Evolutionary conservation across 2,888 invertebrate genomes (phyloP).

Genomic region (Lagria hirta): DNA sequence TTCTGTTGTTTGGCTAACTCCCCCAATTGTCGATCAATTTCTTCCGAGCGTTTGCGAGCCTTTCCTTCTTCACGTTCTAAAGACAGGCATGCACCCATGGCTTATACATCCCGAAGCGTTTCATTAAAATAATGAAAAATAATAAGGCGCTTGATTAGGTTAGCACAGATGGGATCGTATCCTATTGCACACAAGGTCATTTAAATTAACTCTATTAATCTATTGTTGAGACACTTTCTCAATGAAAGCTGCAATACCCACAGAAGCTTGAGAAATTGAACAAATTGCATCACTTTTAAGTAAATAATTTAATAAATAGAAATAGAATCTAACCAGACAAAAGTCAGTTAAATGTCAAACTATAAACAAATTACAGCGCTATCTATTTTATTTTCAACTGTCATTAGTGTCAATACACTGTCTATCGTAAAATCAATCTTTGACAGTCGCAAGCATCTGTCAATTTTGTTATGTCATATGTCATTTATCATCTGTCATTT

Average conservation of each 20-base stretch:
- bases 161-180: constrained; percentile 5
- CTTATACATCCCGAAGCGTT: constrained; percentile 43
- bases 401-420: no score
- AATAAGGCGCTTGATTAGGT: constrained; percentile 4
- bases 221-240: constrained; percentile 1
- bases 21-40: constrained; percentile 62
- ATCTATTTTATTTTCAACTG: constrained; percentile 1
- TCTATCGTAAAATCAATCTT: no score
- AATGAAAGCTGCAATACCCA: neutral
- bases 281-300: constrained; percentile 8
- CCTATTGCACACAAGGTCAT: constrained; percentile 9
- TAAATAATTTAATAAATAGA: constrained; percentile 15
- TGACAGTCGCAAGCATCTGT: no score
- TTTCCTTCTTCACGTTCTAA: constrained; percentile 62
- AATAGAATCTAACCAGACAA: constrained; percentile 5
- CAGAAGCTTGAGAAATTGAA: neutral
- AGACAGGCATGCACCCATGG: constrained; percentile 66
- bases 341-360: constrained; percentile 17
- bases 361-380: constrained; percentile 10
- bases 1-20: constrained; percentile 61
- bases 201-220: constrained; percentile 5
- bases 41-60: constrained; percentile 62
- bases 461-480: no score
- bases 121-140: constrained; percentile 9
- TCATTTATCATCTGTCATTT: constrained; percentile 12